Percentiles rank a stretch among this genome's conserved stretches.
These are phyloP conservation scores for Gonatopus flavifemur DNA, from an alignment of 1,140 invertebrate genomes.

Conservation along the genomic window DNA sequence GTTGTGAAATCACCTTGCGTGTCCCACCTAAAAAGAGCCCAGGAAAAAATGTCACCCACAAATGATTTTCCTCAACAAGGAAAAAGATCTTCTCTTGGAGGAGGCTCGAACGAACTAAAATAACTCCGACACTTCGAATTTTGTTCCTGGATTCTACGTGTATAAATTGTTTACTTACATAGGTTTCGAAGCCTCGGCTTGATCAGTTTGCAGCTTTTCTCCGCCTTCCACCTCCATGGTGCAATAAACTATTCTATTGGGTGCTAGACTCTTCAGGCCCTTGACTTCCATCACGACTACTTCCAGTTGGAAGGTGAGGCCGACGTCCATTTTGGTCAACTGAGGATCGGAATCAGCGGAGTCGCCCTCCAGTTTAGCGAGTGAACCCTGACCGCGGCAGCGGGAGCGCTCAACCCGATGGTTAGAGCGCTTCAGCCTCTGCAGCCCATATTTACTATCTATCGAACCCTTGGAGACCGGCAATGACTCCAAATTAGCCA, in stretches of 20 bases:
- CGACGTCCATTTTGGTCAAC: slow-evolving; percentile 95
- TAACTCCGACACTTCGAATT: too few species aligned
- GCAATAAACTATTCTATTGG: slow-evolving; percentile 98
- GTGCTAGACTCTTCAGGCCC: slow-evolving; percentile 92
- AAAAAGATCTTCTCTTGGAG: not conserved
- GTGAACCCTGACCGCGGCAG: slow-evolving; percentile 75
- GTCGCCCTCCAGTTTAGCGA: slow-evolving; percentile 90
- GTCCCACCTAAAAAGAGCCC: slow-evolving; percentile 74
- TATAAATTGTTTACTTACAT: slow-evolving; percentile 69
- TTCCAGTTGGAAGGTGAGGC: slow-evolving; percentile 94
- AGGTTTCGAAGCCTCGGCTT: slow-evolving; percentile 97
- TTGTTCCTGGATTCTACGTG: not conserved
- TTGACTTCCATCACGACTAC: slow-evolving; percentile 98
- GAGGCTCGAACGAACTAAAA: too few species aligned
- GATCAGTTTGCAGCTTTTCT: slow-evolving; percentile 98
- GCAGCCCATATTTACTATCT: slow-evolving; percentile 95
- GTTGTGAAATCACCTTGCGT: slow-evolving; percentile 99
- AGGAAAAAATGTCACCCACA: slow-evolving; percentile 14
- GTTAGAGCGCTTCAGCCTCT: slow-evolving; percentile 94
- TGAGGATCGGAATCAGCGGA: slow-evolving; percentile 88
- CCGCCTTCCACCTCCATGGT: slow-evolving; percentile 99
- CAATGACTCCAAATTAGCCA: slow-evolving; percentile 98
- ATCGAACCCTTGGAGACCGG: slow-evolving; percentile 97
- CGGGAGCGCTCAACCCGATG: slow-evolving; percentile 64
- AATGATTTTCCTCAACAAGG: too few species aligned